These are phyloP conservation scores for Mayetiola destructor DNA, from an alignment of 2,888 invertebrate species.

Conservation along the genomic window DNA sequence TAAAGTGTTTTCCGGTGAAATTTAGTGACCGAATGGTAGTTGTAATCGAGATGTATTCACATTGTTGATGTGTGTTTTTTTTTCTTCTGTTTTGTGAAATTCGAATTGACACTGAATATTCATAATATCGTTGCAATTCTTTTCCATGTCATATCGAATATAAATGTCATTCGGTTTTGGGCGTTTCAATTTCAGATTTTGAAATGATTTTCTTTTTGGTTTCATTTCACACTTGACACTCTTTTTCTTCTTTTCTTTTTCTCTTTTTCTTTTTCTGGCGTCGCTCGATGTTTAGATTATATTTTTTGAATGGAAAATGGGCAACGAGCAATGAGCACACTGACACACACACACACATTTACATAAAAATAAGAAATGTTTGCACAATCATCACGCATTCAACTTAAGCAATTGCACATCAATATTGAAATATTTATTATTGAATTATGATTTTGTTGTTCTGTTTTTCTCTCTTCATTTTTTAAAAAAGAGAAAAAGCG, in stretches of 20 bases:
- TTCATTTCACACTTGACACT: too few species aligned
- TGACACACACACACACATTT: not conserved
- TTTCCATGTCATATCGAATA: too few species aligned
- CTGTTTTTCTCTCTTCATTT: not conserved
- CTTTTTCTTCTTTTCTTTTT: not conserved
- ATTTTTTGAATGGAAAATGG: too few species aligned
- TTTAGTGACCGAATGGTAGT: not conserved
- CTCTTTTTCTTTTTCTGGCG: not conserved
- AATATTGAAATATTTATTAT: not conserved
- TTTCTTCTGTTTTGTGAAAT: not conserved
- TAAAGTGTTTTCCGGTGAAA: not conserved
- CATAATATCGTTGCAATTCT: not conserved
- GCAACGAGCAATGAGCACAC: too few species aligned
- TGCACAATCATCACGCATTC: not conserved
- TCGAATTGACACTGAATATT: not conserved
- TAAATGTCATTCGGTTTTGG: too few species aligned
- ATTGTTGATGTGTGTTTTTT: not conserved
- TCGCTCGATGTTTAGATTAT: too few species aligned
- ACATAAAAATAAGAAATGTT: not conserved
- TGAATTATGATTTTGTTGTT: too few species aligned
- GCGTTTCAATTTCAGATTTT: not conserved
- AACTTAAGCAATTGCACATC: not conserved
- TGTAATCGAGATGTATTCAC: too few species aligned
- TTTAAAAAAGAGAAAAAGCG: not conserved
- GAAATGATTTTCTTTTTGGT: not conserved